Base-by-base conservation (phyloP, 30 jellyfish, hydroid and myxozoan species). In the Aurelia coerulea region DNA sequence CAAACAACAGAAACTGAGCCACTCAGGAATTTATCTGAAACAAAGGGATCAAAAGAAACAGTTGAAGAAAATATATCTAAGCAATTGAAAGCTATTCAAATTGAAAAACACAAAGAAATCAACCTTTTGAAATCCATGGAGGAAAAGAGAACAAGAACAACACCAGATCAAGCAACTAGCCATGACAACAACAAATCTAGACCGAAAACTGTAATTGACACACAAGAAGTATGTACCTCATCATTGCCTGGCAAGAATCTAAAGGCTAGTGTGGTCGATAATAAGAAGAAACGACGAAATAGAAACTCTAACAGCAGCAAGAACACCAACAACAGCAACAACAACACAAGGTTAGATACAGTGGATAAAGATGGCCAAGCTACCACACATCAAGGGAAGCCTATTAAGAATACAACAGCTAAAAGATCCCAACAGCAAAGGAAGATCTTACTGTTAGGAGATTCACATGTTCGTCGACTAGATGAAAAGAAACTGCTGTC, bases 81-180 rank as follows among this genome's bases (percentile, higher is more conserved):
- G 66, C 66, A 54, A 54, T 54, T 54, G 17, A 54, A 54, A 54
- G 66, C 66, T 10, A 54, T 54, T 54, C 66, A 54, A 54, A 54
- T 54, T 54, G 66, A 54, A 54, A 54, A 54, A 17, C 66, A 54
- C 17, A 17, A 17, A 54, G 66, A 54, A 17, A 10, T 54, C 17
- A 54, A 54, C 66, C 66, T 54, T 12, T 54, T 54, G 66, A 54
- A 54, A 54, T 54, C 66, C 17, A 54, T 54, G 66, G 66, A 54
- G 66, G 29, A 23, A 23, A 23, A 23, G 29, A 54, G 13, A 54
- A 54, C 66, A 17, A 54, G 17, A 54, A 17, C 66, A 54, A 54
- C 66, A 54, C 66, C 66, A 54, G 17, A 54, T 54, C 66, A 54
- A 54, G 66, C 66, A 54, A 54, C 66, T 10, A 54, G 66, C 66